Evolutionary conservation across 2,797 vertebrate genomes (phyloP), one percentile per base, ranked within the genome.

Genomic region (Zalophus californianus): DNA sequence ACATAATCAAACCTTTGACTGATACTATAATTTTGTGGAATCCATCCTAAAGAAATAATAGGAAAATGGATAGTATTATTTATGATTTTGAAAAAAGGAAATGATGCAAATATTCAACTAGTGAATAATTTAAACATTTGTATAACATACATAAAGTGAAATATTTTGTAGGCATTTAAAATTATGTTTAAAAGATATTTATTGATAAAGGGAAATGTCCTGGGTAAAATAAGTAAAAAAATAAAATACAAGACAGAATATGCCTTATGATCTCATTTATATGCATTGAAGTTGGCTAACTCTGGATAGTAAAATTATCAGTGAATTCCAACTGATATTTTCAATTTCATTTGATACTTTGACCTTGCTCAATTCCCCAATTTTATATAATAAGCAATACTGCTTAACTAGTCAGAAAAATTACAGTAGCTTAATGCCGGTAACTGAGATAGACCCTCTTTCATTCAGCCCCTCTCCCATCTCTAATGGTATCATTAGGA

Each of bases 381-480:
- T 91, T 94, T 96, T 87, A 80, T 44, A 38, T 83, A 91, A 93
- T 83, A 95, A 80, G 14, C 48, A 83, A 56, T 91, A 70, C 27
- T 92, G 84, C 15, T 60, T 93, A 82, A 92, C 18, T 83, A 77
- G 90, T 92, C 54, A 85, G 41, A 91, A 78, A 92, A 94, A 68
- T 52, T n/a, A 41, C 75, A 56, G 35, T 29, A 82, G 50, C 89
- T 86, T 62, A 86, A 50, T 94, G 84, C 3, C 62, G 95, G 13
- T 86, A 93, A 93, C 68, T 93, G 78, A 66, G 62, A 66, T 20
- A 68, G 27, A 9, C 32, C 60, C 80, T 62, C 38, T 90, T 97
- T 93, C 75, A 87, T 54, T 82, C 13, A 50, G 7, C 10, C 79
- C 87, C 25, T 97, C 8, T 66, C n/a, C 27, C 44, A 21, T 9